Conservation (phyloP, 2,888 invertebrate genomes). For the Rutpela maculata region DNA sequence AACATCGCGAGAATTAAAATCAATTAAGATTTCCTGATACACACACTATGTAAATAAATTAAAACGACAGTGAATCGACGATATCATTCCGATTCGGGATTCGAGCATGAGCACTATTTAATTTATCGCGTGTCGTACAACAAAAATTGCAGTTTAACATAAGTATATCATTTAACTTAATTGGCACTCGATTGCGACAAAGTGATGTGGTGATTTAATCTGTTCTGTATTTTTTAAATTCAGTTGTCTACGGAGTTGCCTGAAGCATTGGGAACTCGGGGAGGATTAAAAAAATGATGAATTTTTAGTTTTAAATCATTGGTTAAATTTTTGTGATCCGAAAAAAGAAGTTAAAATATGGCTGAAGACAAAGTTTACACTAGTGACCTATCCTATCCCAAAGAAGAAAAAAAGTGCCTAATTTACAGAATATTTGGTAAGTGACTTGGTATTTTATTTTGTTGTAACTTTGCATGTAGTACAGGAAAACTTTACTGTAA, state of each 20-base stretch:
- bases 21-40: slow-evolving; percentile 1
- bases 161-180: background rate
- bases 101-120: slow-evolving; percentile 1
- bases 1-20: slow-evolving; percentile 2
- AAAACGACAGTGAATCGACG: slow-evolving; percentile 6
- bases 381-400: slow-evolving; percentile 71
- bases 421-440: slow-evolving; percentile 68
- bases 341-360: slow-evolving; percentile 41
- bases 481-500: too few relatives aligned
- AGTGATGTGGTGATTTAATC: slow-evolving; percentile 9
- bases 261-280: slow-evolving; percentile 6
- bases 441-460: slow-evolving; percentile 26
- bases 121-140: slow-evolving; percentile 11
- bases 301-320: slow-evolving; percentile 23
- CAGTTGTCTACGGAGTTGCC: slow-evolving; percentile 7
- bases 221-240: slow-evolving; percentile 15
- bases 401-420: slow-evolving; percentile 71
- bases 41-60: slow-evolving; percentile 11
- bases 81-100: slow-evolving; percentile 7
- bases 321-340: background rate
- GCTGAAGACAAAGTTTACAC: slow-evolving; percentile 66
- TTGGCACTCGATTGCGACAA: background rate
- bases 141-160: background rate
- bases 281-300: slow-evolving; percentile 34
- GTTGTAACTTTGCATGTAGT: slow-evolving; percentile 1